These are phyloP conservation scores for Drosophila barbarae DNA, from an alignment of 2,888 invertebrate species.

Conservation along the genomic window DNA sequence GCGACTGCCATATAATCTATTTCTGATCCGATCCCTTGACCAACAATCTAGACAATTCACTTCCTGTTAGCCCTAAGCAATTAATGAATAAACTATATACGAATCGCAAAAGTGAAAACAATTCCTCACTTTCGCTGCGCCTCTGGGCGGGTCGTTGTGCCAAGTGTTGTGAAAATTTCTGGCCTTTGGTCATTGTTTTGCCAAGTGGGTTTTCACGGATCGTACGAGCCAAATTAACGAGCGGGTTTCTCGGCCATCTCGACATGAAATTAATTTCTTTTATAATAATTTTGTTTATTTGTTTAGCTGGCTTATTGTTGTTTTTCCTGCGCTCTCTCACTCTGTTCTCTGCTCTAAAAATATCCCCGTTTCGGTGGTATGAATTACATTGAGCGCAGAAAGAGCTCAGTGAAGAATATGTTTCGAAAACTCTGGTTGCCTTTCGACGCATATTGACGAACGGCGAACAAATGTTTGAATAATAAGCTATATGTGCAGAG, in stretches of 20 bases:
- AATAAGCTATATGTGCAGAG: conserved; percentile 50
- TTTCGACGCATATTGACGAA: conserved; percentile 67
- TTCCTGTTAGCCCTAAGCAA: conserved; percentile 44
- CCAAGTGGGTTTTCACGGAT: conserved; percentile 18
- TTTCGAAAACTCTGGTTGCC: conserved; percentile 52
- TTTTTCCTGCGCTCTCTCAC: conserved; percentile 26
- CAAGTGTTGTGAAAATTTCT: conserved; percentile 37
- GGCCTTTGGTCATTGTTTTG: conserved; percentile 16
- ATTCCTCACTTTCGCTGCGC: conserved; percentile 65
- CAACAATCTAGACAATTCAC: conserved; percentile 30
- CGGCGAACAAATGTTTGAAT: conserved; percentile 66
- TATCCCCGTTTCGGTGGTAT: conserved; percentile 62
- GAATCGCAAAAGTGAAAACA: conserved; percentile 49
- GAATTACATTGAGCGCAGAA: conserved; percentile 62
- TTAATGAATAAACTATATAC: conserved; percentile 37
- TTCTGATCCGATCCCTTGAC: conserved; percentile 44
- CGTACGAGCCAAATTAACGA: conserved; percentile 57
- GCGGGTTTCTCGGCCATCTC: conserved; percentile 38
- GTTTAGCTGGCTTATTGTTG: conserved; percentile 45
- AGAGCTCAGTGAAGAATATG: conserved; percentile 57
- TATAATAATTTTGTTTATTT: conserved; percentile 74
- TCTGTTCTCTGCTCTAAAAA: conserved; percentile 59
- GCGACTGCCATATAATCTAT: conserved; percentile 13
- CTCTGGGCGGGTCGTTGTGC: conserved; percentile 45
- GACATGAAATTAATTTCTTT: conserved; percentile 64